Evolutionary conservation across 2,888 invertebrate species (phyloP).

Genomic region (Plebejus argus): DNA sequence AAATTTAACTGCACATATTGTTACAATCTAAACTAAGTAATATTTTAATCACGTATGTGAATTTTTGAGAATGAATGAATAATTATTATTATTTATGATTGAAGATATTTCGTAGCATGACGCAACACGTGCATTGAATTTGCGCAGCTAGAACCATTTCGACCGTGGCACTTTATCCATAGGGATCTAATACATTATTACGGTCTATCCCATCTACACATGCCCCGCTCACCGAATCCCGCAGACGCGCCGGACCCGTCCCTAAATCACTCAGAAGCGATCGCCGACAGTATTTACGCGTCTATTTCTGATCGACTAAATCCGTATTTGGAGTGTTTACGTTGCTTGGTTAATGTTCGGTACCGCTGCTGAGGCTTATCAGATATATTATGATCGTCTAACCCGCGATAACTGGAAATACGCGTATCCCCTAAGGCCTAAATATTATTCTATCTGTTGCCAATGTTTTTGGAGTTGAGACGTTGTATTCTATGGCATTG

Average conservation of each 20-base stretch:
- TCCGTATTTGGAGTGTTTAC: constrained; percentile 65
- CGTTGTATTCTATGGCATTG: constrained; percentile 20
- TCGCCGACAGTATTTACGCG: constrained; percentile 60
- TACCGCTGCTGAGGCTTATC: constrained; percentile 46
- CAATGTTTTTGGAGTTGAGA: constrained; percentile 25
- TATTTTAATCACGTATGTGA: too few species aligned
- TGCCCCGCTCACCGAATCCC: constrained; percentile 47
- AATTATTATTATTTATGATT: too few species aligned
- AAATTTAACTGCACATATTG: too few species aligned
- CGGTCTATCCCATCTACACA: constrained; percentile 33
- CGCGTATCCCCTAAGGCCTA: neutral
- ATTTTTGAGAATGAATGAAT: too few species aligned
- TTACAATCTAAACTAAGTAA: too few species aligned
- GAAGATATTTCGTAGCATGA: neutral
- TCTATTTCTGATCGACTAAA: constrained; percentile 67
- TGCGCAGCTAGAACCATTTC: neutral
- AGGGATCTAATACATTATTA: neutral
- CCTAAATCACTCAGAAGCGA: constrained; percentile 69
- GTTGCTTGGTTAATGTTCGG: constrained; percentile 60
- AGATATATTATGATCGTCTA: constrained; percentile 28
- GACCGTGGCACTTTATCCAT: neutral
- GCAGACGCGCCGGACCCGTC: constrained; percentile 57
- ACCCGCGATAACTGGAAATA: constrained; percentile 12
- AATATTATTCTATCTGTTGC: constrained; percentile 12
- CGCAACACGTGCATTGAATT: neutral